Evolutionary conservation across 2,797 vertebrate genomes (phyloP), one percentile per base, ranked within the genome.

Genomic region (Enteromius radiatus): DNA sequence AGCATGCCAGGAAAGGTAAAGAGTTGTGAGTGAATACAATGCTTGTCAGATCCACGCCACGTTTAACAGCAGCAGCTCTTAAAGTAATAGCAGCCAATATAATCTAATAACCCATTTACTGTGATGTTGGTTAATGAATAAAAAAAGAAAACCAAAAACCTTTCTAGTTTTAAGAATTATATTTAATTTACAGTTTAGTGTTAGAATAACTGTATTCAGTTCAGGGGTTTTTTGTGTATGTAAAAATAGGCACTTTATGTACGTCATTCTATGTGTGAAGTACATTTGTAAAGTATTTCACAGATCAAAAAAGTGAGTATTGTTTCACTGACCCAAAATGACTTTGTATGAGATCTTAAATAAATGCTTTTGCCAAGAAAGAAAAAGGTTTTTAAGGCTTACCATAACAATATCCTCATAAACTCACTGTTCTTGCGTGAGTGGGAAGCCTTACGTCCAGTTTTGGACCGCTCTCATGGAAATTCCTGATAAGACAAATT

Each of bases 401-500:
- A 78, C 28, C 64, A 33, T 36, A 78, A 49, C 61, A 52, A 63
- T 56, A 11, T 59, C 23, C 17, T 69, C 36, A 69, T 69, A 15
- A 59, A 41, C 6, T 47, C 61, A 71, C 28, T 67, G 38, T 31
- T 23, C 19, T 64, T 67, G n/a, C 3, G 23, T 52, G n/a, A 65
- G 31, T 3, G 5, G 21, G 36, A 61, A 80, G 61, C 14, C 79
- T 91, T 90, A 89, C n/a, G 76, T 90, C 90, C 91, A 91, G 87
- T 92, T 94, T 92, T 92, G 92, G 92, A 84, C 33, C 74, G 73
- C 10, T 75, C 26, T 12, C 17, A 33, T 76, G 43, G 11, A 93
- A 92, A 91, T 93, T 91, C 90, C 90, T 91, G 79, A 83, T 90
- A 88, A 89, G 81, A 90, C 93, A 93, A 91, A 91, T 87, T 87